Percentiles rank a stretch among this genome's conserved stretches.
Evolutionary conservation across 2,797 vertebrate genomes (phyloP).

Genomic region (Typhlichthys subterraneus): DNA sequence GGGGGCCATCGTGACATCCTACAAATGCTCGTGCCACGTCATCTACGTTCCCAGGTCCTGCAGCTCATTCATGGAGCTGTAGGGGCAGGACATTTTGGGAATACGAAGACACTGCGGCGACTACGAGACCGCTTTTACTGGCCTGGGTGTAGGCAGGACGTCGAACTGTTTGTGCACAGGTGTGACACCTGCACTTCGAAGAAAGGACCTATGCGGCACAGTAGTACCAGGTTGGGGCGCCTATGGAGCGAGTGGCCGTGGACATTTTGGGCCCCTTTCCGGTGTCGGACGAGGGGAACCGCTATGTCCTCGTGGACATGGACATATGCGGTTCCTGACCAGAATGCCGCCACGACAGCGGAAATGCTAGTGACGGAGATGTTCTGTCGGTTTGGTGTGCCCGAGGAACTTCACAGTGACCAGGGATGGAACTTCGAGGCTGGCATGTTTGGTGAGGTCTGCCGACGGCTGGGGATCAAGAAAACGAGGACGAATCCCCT

Average conservation of each 20-base stretch:
- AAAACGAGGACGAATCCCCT: slow-evolving; percentile 2
- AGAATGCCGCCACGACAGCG: not conserved
- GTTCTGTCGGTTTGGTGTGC: not conserved
- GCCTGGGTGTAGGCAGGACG: not conserved
- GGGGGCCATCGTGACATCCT: not conserved
- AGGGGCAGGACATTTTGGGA: no score
- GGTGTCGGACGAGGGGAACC: no score
- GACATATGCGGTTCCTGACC: no score
- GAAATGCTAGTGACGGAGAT: not conserved
- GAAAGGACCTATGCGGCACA: not conserved
- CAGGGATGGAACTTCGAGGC: not conserved
- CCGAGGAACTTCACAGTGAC: not conserved
- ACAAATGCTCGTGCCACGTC: slow-evolving; percentile 4
- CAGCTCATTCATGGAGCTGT: no score
- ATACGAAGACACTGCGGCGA: no score
- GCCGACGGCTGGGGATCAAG: not conserved
- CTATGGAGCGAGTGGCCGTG: not conserved
- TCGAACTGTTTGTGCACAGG: not conserved
- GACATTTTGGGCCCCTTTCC: no score
- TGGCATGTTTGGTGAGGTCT: not conserved
- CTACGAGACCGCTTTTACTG: no score
- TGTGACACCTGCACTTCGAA: not conserved
- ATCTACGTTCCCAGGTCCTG: not conserved
- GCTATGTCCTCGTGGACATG: not conserved
- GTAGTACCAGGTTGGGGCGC: not conserved